Conservation (phyloP, 1,140 invertebrate genomes). For the Aphelinus atriplicis region DNA sequence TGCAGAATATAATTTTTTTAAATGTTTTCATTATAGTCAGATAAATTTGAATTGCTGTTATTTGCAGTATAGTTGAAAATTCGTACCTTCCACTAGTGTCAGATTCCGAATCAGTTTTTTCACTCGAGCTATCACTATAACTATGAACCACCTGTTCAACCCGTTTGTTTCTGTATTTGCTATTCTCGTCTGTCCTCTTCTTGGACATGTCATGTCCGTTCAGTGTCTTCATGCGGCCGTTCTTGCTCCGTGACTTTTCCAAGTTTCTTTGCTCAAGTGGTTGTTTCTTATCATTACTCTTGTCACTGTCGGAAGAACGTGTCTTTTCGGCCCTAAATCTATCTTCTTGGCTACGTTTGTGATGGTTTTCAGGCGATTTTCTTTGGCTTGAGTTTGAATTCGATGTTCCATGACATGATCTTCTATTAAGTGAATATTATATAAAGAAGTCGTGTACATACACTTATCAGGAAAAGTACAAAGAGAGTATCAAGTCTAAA, state of each 20-base stretch:
- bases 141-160: background rate
- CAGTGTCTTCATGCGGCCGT: background rate
- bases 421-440: conserved; percentile 45
- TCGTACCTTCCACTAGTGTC: conserved; percentile 51
- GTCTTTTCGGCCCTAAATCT: conserved; percentile 24
- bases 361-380: conserved; percentile 54
- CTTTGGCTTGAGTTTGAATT: conserved; percentile 74
- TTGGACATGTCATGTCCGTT: background rate
- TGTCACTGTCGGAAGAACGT: conserved; percentile 19
- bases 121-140: conserved; percentile 35
- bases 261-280: background rate
- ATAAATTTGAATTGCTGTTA: no score
- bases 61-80: background rate
- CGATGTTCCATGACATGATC: conserved; percentile 70
- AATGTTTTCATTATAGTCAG: no score
- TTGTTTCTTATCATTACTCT: conserved; percentile 1
- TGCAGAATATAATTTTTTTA: conserved; percentile 30
- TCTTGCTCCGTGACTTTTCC: background rate
- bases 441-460: no score
- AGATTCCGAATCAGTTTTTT: conserved; percentile 47
- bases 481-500: no score
- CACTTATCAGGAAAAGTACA: no score
- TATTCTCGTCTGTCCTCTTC: conserved; percentile 39
- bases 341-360: conserved; percentile 49
- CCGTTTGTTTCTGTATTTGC: conserved; percentile 34